Evolutionary conservation across 2,888 invertebrate genomes (phyloP).

Genomic region (Rhagophthalmus giganteus): DNA sequence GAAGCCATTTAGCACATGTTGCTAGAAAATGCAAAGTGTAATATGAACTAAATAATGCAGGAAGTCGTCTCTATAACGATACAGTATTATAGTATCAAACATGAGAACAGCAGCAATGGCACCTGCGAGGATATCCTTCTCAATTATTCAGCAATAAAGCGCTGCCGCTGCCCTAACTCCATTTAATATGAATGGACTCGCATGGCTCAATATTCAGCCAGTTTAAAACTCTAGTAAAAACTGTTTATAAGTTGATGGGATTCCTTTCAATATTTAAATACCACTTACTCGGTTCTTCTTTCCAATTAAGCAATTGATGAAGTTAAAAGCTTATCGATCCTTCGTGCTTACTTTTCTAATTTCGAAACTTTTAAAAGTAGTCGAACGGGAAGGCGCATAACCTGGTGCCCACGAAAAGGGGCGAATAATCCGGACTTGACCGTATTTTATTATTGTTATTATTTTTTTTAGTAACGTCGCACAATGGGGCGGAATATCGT

Average conservation of each 20-base stretch:
- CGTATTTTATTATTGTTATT: too few relatives aligned
- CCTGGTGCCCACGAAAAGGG: too few relatives aligned
- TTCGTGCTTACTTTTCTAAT: neutral
- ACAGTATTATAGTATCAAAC: slow-evolving; percentile 37
- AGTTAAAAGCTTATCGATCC: slow-evolving; percentile 4
- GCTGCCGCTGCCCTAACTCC: slow-evolving; percentile 51
- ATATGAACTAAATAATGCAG: slow-evolving; percentile 46
- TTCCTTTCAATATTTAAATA: slow-evolving; percentile 40
- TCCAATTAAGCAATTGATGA: slow-evolving; percentile 23
- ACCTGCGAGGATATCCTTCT: slow-evolving; percentile 53
- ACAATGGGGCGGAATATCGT: too few relatives aligned
- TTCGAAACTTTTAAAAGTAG: too few relatives aligned
- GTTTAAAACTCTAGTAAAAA: slow-evolving; percentile 43
- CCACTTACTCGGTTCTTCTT: slow-evolving; percentile 30
- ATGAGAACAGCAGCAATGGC: slow-evolving; percentile 45
- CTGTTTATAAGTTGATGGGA: slow-evolving; percentile 43
- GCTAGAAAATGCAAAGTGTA: slow-evolving; percentile 38
- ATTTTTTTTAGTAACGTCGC: too few relatives aligned
- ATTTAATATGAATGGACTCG: slow-evolving; percentile 55
- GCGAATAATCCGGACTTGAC: too few relatives aligned
- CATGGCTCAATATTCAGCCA: slow-evolving; percentile 44
- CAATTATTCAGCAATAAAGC: slow-evolving; percentile 54
- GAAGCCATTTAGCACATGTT: slow-evolving; percentile 31
- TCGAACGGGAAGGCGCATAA: too few relatives aligned
- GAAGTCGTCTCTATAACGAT: slow-evolving; percentile 36